A percentile compares a stretch with the other conserved stretches of the same genome.
phyloP scores from a whole-genome alignment of 2,113 vertebrate species.

The Brienomyrus longianalis region DNA sequence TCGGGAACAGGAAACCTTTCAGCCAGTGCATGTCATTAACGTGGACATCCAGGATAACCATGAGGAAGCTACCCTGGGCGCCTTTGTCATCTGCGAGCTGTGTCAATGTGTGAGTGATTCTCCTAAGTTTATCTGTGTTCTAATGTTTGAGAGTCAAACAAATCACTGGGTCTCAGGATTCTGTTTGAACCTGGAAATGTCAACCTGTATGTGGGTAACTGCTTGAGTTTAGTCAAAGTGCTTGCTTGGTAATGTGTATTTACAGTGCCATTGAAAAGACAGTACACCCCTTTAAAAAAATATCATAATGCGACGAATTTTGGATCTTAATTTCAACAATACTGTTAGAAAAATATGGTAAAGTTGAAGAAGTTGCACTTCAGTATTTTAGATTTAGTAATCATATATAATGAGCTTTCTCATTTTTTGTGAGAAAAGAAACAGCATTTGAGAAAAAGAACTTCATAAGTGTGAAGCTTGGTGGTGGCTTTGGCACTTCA shows the following conservation, averaged over 20 bases:
- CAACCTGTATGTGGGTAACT: background rate
- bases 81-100: constrained; percentile 96
- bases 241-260: background rate
- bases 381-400: background rate
- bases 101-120: constrained; percentile 91
- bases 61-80: constrained; percentile 91
- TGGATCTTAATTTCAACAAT: background rate
- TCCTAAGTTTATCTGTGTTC: background rate
- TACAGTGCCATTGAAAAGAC: background rate
- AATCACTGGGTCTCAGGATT: background rate
- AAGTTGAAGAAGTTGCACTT: background rate
- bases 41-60: constrained; percentile 99
- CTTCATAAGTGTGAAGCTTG: background rate
- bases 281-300: background rate
- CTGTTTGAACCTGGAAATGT: background rate
- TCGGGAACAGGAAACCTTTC: constrained; percentile 89
- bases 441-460: background rate
- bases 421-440: background rate
- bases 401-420: background rate
- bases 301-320: background rate
- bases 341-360: background rate
- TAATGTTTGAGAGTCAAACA: background rate
- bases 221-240: background rate
- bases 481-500: background rate
- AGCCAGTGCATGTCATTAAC: constrained; percentile 94